These are phyloP conservation scores for Muscicapa comitata DNA, from an alignment of 2,797 vertebrate species.

Conservation along the genomic window DNA sequence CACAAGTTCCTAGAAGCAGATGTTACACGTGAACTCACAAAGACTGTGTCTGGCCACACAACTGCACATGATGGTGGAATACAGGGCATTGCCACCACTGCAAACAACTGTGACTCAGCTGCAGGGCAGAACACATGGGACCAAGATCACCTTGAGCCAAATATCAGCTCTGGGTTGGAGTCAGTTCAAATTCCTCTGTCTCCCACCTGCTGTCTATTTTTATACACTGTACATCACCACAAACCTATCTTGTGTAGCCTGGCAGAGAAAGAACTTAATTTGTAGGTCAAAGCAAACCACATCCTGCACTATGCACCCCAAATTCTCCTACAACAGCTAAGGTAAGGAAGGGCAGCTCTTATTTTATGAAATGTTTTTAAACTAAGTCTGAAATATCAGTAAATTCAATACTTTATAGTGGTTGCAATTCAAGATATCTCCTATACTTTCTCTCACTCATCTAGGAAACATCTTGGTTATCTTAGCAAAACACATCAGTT, in stretches of 20 bases:
- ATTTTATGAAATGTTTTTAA: background rate
- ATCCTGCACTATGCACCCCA: background rate
- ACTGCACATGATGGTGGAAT: background rate
- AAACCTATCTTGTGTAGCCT: background rate
- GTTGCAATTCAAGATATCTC: background rate
- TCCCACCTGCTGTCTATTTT: background rate
- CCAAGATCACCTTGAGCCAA: background rate
- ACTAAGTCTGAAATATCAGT: background rate
- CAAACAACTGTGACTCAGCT: background rate
- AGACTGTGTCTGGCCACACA: background rate
- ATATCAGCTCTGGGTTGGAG: background rate
- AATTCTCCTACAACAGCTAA: background rate
- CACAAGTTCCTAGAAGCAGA: background rate
- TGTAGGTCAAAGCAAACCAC: background rate
- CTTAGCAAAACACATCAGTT: background rate
- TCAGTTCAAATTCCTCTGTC: background rate
- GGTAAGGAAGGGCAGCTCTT: background rate
- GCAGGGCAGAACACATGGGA: background rate
- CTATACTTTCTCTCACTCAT: background rate
- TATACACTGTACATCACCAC: fast-evolving
- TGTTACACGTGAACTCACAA: background rate
- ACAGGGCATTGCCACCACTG: background rate
- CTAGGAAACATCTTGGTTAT: background rate
- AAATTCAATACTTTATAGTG: background rate
- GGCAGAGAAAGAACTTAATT: background rate